Evolutionary conservation across 1,140 invertebrate genomes (phyloP).

Genomic region (Acromyrmex charruanus): DNA sequence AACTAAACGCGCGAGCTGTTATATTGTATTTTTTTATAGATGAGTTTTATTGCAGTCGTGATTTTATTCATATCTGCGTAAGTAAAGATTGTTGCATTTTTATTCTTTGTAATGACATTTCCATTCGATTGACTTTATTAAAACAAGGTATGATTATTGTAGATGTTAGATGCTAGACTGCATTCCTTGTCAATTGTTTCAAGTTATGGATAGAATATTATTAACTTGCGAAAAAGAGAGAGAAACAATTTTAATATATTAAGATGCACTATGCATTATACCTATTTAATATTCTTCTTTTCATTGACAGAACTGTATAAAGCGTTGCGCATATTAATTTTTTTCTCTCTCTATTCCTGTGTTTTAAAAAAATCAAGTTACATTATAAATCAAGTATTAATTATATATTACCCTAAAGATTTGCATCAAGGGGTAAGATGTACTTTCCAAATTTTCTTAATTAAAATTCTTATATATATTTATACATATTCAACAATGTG

Average conservation of each 20-base stretch:
- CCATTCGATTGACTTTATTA: not conserved
- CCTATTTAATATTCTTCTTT: conserved; percentile 29
- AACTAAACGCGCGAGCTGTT: conserved; percentile 18
- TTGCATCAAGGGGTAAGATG: conserved; percentile 7
- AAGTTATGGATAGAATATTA: conserved; percentile 34
- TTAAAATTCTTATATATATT: conserved; percentile 17
- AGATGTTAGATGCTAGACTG: not conserved
- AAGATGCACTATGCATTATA: conserved; percentile 32
- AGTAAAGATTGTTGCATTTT: conserved; percentile 62
- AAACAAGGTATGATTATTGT: conserved; percentile 31
- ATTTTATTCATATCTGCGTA: conserved; percentile 7
- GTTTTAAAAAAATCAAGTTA: not conserved
- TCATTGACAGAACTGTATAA: conserved; percentile 53
- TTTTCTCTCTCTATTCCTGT: not conserved
- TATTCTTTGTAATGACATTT: conserved; percentile 22
- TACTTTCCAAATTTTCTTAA: conserved; percentile 48
- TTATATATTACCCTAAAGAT: conserved; percentile 35
- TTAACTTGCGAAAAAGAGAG: conserved; percentile 25
- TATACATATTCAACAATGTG: not conserved
- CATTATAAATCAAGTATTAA: not conserved
- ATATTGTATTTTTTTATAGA: conserved; percentile 41
- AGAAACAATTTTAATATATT: conserved; percentile 35
- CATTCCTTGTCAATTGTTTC: conserved; percentile 45
- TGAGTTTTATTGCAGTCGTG: not conserved
- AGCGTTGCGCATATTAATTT: not conserved